Percentiles rank a stretch among this genome's conserved stretches.
Evolutionary conservation across 2,113 vertebrate species (phyloP).

Genomic region (Brachypodius melanocephalos): DNA sequence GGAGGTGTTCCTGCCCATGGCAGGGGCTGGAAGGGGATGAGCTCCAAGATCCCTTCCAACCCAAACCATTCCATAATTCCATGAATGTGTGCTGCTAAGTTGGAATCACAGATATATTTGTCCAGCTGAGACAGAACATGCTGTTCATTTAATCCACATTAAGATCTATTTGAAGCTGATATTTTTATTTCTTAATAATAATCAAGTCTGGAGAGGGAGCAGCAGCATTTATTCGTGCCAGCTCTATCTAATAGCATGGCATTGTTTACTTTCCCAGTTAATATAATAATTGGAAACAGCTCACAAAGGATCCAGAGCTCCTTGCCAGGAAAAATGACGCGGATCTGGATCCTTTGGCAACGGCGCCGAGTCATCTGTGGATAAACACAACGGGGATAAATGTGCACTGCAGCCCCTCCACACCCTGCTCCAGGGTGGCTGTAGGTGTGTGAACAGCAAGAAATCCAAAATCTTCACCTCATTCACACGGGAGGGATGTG

Average conservation of each 20-base stretch:
- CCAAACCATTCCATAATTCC: background rate
- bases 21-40: background rate
- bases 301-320: slow-evolving; percentile 36
- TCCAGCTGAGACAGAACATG: background rate
- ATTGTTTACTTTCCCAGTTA: slow-evolving; percentile 56
- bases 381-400: background rate
- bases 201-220: background rate
- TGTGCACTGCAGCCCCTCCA: background rate
- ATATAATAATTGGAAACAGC: slow-evolving; percentile 56
- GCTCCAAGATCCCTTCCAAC: background rate
- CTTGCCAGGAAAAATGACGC: slow-evolving; percentile 5
- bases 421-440: background rate
- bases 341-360: slow-evolving; percentile 23
- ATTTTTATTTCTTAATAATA: background rate
- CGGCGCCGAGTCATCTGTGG: background rate
- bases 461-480: background rate
- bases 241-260: background rate
- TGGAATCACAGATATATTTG: background rate
- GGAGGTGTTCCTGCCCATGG: background rate
- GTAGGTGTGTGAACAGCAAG: background rate
- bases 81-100: background rate
- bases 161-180: background rate
- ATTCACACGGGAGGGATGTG: background rate
- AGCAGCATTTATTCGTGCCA: background rate
- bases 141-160: background rate